Evolutionary conservation across 2,888 invertebrate species (phyloP).

Genomic region (Endotricha flammealis): DNA sequence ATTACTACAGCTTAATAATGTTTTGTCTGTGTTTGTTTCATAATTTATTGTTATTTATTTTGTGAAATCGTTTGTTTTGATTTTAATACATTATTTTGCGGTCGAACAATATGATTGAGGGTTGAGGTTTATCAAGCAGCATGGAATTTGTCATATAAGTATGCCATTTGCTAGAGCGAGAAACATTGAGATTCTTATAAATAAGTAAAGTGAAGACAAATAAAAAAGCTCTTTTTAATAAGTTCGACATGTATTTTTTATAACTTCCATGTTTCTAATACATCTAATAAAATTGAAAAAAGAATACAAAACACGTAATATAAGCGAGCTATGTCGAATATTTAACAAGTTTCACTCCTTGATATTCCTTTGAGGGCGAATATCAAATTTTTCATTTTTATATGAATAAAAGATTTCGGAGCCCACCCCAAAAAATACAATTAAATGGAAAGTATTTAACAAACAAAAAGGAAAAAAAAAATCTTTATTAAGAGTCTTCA

Average conservation of each 20-base stretch:
- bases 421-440: conserved; percentile 9
- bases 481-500: conserved; percentile 2
- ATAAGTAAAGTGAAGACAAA: too few species aligned
- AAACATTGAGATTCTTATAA: too few species aligned
- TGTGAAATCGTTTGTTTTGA: too few species aligned
- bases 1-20: too few species aligned
- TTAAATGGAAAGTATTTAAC: conserved; percentile 13
- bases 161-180: too few species aligned
- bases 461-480: conserved; percentile 9
- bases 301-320: conserved; percentile 9
- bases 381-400: conserved; percentile 13
- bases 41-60: too few species aligned
- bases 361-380: conserved; percentile 12
- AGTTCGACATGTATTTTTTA: not conserved
- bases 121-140: too few species aligned
- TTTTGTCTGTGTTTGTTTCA: too few species aligned
- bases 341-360: conserved; percentile 15
- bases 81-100: too few species aligned
- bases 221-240: too few species aligned
- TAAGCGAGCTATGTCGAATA: conserved; percentile 9
- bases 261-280: conserved; percentile 4
- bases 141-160: too few species aligned
- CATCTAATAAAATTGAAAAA: conserved; percentile 1
- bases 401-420: conserved; percentile 13
- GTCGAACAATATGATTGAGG: too few species aligned